These are phyloP conservation scores for Dicentrarchus labrax DNA, from an alignment of 2,113 vertebrate genomes.

Conservation along the genomic window DNA sequence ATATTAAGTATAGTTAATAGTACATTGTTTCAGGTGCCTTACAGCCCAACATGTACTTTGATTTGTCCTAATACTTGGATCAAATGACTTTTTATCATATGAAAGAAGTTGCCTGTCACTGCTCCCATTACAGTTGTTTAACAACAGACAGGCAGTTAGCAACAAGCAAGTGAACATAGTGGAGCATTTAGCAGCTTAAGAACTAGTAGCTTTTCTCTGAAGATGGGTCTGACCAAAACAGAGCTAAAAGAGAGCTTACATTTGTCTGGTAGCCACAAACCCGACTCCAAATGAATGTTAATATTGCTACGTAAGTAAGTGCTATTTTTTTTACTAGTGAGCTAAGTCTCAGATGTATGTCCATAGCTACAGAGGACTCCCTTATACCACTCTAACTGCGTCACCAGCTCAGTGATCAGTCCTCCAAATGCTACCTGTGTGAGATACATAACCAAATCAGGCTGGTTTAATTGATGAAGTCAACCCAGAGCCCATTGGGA, in stretches of 20 bases:
- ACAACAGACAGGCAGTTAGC: neutral
- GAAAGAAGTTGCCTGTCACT: neutral
- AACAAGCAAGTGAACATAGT: too few relatives aligned
- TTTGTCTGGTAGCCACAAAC: neutral
- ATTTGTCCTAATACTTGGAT: neutral
- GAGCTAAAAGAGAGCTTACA: neutral
- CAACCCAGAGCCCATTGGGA: neutral
- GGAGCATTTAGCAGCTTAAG: neutral
- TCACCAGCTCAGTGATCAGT: slow-evolving; percentile 18
- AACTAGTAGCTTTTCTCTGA: neutral
- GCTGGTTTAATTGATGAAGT: slow-evolving; percentile 52
- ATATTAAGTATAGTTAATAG: too few relatives aligned
- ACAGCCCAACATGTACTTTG: neutral
- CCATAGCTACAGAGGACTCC: neutral
- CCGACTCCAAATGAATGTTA: neutral
- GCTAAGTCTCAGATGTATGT: neutral
- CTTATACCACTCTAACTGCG: slow-evolving; percentile 25
- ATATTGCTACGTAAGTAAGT: neutral
- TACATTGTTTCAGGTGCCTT: neutral
- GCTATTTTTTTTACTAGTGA: neutral
- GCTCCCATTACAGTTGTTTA: neutral
- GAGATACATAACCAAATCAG: slow-evolving; percentile 38
- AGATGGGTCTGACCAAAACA: neutral
- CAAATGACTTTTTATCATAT: too few relatives aligned
- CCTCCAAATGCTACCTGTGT: slow-evolving; percentile 34